phyloP scores from a whole-genome alignment of 2,113 vertebrate genomes.

The Gavia stellata region DNA sequence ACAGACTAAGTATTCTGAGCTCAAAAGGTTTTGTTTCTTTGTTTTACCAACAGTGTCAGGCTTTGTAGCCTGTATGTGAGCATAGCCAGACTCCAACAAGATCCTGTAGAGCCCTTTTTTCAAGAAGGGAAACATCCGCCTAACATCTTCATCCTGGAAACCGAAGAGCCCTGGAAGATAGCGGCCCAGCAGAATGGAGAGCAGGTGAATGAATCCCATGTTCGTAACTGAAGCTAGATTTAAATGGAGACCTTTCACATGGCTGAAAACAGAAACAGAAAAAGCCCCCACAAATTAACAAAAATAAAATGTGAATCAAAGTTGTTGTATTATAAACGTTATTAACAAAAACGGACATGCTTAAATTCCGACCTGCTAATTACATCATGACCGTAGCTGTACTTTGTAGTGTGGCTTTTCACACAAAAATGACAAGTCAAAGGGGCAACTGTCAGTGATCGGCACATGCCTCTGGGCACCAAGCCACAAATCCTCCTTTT shows the following conservation, averaged over 20 bases:
- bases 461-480: background rate
- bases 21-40: background rate
- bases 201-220: background rate
- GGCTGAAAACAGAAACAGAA: slow-evolving; percentile 52
- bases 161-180: slow-evolving; percentile 57
- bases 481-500: background rate
- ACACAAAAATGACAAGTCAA: background rate
- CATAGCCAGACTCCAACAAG: slow-evolving; percentile 67
- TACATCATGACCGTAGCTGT: background rate
- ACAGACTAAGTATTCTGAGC: background rate
- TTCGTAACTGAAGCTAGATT: slow-evolving; percentile 37
- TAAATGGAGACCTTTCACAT: slow-evolving; percentile 74
- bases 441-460: background rate
- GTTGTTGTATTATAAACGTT: background rate
- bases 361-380: background rate
- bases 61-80: slow-evolving; percentile 76
- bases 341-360: background rate
- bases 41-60: slow-evolving; percentile 72
- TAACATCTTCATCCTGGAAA: slow-evolving; percentile 63
- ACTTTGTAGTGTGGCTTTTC: background rate
- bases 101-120: slow-evolving; percentile 50
- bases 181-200: slow-evolving; percentile 60
- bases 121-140: slow-evolving; percentile 60
- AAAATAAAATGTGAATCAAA: background rate
- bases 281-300: background rate